Evolutionary conservation across 2,888 invertebrate species (phyloP), one percentile per base, ranked within the genome.

Genomic region (Mythimna lalbum): DNA sequence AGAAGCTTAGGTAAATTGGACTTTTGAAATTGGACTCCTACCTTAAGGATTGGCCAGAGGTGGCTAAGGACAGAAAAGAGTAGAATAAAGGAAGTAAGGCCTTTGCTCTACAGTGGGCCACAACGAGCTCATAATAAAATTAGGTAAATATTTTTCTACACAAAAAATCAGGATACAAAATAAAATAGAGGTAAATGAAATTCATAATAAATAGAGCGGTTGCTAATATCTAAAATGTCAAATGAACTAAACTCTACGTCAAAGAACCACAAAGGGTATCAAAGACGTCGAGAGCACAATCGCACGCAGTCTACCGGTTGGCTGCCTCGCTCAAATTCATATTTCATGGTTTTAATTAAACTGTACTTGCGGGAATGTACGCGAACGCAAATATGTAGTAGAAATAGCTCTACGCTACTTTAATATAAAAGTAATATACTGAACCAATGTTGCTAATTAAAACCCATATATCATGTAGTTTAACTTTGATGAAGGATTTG

Each of bases 291-390:
- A 49, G 52, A 63, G 56, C 36, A 63, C n/a, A 21, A 67, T n/a
- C 53, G 55, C 36, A 43, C 68, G n/a, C 23, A 61, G n/a, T 50
- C 43, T 36, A 59, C 57, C 55, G 47, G 17, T 39, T 43, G 43
- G 43, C 65, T 50, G 70, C 66, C 43, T 65, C 55, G 55, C 33
- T 63, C 14, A 66, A 80, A 69, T 69, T 77, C 73, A 69, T 68
- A 70, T 65, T 77, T 70, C 69, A 64, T 63, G 14, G 71, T 74
- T 79, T 84, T 84, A 84, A 84, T 84, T 81, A 84, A 84, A 82
- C 63, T 50, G 63, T 71, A 64, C 66, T 73, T 75, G 43, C 61
- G 69, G 47, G 62, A 65, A 73, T 63, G 57, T 68, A 60, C 66
- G 53, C 63, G 50, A 52, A 23, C 56, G n/a, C 36, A 59, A 49